Base-by-base conservation (phyloP, 2,113 vertebrate genomes). In the Bubalus kerabau region DNA sequence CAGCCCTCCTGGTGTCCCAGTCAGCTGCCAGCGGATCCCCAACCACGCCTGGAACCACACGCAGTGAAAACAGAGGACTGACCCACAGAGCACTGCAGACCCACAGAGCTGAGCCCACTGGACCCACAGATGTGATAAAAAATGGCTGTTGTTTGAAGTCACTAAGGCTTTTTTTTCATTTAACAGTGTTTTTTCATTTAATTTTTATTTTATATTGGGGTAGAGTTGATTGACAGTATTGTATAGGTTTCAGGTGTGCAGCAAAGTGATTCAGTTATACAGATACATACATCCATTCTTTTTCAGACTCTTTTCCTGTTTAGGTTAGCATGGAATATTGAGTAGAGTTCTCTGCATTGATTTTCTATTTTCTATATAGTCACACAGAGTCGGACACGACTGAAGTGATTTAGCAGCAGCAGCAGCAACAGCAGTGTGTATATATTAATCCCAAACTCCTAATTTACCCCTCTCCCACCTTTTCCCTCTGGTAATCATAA, bases 51-150 rank as follows among this genome's bases (percentile, higher is more conserved):
- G 4, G 21, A 64, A 23, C 6, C n/a, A 56, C 30, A 40, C n/a
- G 24, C 83, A 40, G 10, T 64, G 40, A 81, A 40, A 95, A 17
- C 36, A 67, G 94, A 87, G 57, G 48, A 74, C 26, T 7, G 12
- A 14, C 43, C 40, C 13, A 21, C 74, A n/a, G 24, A 71, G 60
- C 84, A 83, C 74, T 26, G 5, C 26, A n/a, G 56, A 3, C 32
- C 12, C 26, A 43, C 32, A 59, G 84, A 57, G 56, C 30, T 26
- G 28, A 54, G 32, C 23, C 36, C 30, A 0, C 50, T n/a, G 85
- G 56, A 15, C 12, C 17, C 10, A 6, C 23, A 59, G 14, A 28
- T 2, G 2, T 1, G 5, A 3, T 48, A 36, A 32, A 19, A 19
- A 48, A 19, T 4, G n/a, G 14, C 36, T 23, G 57, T 28, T 28